Evolutionary conservation across 2,888 invertebrate species (phyloP).

Genomic region (Tipula unca): DNA sequence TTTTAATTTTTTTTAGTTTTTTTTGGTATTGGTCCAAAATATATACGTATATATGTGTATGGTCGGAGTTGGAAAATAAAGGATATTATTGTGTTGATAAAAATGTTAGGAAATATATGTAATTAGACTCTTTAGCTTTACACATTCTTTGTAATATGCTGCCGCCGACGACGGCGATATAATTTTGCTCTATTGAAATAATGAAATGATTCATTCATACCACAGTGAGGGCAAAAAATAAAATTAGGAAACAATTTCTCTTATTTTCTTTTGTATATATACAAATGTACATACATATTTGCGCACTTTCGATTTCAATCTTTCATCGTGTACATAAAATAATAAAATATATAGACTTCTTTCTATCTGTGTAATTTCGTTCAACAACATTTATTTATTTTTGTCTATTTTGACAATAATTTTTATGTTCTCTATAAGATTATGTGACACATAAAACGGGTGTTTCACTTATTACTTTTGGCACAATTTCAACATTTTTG

Average conservation of each 20-base stretch:
- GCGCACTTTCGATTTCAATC: background rate
- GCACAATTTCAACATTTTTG: background rate
- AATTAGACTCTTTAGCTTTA: background rate
- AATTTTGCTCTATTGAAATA: background rate
- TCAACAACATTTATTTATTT: background rate
- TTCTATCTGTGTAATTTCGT: background rate
- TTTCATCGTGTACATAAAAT: background rate
- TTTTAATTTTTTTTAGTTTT: background rate
- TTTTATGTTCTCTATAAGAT: background rate
- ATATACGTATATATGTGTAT: too few relatives aligned
- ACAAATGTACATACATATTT: too few relatives aligned
- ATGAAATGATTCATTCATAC: background rate
- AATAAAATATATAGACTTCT: background rate
- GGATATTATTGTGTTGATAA: too few relatives aligned
- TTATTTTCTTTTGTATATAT: background rate
- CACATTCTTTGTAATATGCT: background rate
- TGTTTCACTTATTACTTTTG: background rate
- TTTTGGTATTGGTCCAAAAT: background rate
- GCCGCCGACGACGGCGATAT: background rate
- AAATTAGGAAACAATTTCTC: background rate
- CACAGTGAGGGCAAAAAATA: background rate
- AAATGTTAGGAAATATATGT: background rate
- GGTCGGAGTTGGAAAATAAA: background rate
- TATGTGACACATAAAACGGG: background rate
- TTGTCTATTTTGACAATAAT: background rate